Evolutionary conservation across 1,140 invertebrate species (phyloP), one percentile per base, ranked within the genome.

Genomic region (Drosophila mauritiana): DNA sequence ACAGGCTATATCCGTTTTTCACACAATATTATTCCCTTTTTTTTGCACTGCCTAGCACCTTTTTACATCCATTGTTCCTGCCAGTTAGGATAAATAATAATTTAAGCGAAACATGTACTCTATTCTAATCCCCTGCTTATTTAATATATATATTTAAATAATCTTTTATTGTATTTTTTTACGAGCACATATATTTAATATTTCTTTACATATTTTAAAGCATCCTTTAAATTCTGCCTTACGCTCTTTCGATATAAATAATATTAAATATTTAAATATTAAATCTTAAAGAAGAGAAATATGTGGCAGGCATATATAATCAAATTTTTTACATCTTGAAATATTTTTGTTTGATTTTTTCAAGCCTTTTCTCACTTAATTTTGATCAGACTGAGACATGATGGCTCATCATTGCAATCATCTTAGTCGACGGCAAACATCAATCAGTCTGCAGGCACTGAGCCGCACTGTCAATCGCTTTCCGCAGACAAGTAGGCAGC

Each of bases 1-100:
- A 55, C 70, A 65, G 59, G 37, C 62, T 65, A 73, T 62, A 85
- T 83, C 69, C 83, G 69, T 82, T 88, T 88, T 82, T 73, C 78
- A 88, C 73, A 89, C 77, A 78, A 80, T 83, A 89, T 84, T 17
- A 51, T 48, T 27, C 36, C 37, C 46, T 37, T 76, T 75, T 48
- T 78, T 20, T 63, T 11, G 4, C 31, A 0, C 8, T 0, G 4
- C 27, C 25, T 5, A 12, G 4, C n/a, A 12, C 20, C 11, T 25
- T 48, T 37, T 68, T 22, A 31, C 15, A 31, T 10, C 20, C 22
- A 22, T 40, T 40, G 49, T 58, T 45, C 11, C 39, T 40, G 12
- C 39, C n/a, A 5, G 5, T 4, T n/a, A 5, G 37, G 5, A n/a
- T n/a, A 48, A 22, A 12, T 45, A 13, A 17, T 42, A 42, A 17